A percentile compares a stretch with the other conserved stretches of the same genome.
Evolutionary conservation across 2,888 invertebrate genomes (phyloP).

Genomic region (Slavum lentiscoides): DNA sequence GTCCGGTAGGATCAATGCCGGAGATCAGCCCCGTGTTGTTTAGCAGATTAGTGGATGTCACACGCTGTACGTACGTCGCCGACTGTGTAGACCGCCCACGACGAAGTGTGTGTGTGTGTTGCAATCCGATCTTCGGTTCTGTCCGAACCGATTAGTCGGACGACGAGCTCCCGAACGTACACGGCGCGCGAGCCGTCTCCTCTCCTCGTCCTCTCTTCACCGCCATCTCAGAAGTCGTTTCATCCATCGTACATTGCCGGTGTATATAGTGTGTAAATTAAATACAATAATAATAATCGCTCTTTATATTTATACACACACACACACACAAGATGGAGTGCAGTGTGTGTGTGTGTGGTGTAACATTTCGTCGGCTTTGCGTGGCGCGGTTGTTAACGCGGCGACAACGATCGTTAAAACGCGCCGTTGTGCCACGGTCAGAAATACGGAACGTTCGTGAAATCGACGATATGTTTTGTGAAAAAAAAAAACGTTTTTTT

Average conservation of each 20-base stretch:
- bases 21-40: conserved; percentile 42
- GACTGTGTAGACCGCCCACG: conserved; percentile 35
- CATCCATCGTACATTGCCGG: no score
- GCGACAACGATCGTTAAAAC: no score
- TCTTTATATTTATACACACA: neutral
- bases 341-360: no score
- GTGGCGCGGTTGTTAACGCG: no score
- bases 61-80: neutral
- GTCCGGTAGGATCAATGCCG: conserved; percentile 23
- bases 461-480: no score
- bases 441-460: no score
- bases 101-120: neutral
- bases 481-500: no score
- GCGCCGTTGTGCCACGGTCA: no score
- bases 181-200: neutral
- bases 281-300: neutral
- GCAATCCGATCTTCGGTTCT: conserved; percentile 50
- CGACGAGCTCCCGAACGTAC: conserved; percentile 38
- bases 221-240: neutral
- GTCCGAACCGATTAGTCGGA: conserved; percentile 50
- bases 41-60: conserved; percentile 51
- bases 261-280: no score
- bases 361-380: no score
- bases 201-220: neutral
- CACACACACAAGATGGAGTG: no score